A percentile compares a stretch with the other conserved stretches of the same genome.
These are phyloP conservation scores for Habropoda laboriosa DNA, from an alignment of 1,140 invertebrate genomes.

Conservation along the genomic window DNA sequence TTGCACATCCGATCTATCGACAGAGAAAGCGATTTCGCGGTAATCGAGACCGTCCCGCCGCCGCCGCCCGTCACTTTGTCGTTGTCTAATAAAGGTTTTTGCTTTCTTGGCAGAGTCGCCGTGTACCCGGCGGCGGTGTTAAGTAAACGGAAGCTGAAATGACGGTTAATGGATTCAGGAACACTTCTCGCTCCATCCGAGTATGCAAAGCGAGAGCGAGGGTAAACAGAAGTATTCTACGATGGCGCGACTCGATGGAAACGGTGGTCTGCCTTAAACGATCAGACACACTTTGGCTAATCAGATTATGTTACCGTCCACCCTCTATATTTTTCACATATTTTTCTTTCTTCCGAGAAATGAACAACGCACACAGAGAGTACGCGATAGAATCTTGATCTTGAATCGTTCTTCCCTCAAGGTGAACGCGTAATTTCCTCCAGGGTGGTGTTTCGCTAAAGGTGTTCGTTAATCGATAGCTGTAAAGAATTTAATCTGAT, in stretches of 20 bases:
- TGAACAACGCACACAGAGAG: no score
- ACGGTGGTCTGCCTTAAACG: slow-evolving; percentile 63
- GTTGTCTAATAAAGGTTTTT: slow-evolving; percentile 61
- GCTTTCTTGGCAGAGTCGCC: slow-evolving; percentile 61
- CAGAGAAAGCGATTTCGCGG: neutral
- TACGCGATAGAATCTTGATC: neutral
- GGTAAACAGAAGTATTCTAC: slow-evolving; percentile 63
- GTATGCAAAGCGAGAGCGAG: slow-evolving; percentile 65
- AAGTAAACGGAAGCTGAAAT: slow-evolving; percentile 65
- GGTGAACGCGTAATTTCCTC: neutral
- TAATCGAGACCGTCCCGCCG: neutral
- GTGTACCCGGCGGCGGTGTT: slow-evolving; percentile 43
- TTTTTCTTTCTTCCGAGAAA: neutral
- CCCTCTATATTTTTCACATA: neutral
- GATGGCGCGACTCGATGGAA: slow-evolving; percentile 48
- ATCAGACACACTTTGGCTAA: slow-evolving; percentile 72
- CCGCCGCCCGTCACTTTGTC: slow-evolving; percentile 50
- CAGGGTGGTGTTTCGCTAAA: slow-evolving; percentile 10
- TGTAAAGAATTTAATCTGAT: slow-evolving; percentile 50
- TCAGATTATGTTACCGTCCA: slow-evolving; percentile 60
- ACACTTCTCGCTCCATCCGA: slow-evolving; percentile 58
- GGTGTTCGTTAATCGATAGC: slow-evolving; percentile 49
- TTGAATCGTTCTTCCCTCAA: no score
- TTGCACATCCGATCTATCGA: neutral
- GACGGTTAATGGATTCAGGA: slow-evolving; percentile 68